Percentiles rank a stretch among this genome's conserved stretches.
phyloP scores from a whole-genome alignment of 2,888 invertebrate genomes.

The Cylindroiulus punctatus region DNA sequence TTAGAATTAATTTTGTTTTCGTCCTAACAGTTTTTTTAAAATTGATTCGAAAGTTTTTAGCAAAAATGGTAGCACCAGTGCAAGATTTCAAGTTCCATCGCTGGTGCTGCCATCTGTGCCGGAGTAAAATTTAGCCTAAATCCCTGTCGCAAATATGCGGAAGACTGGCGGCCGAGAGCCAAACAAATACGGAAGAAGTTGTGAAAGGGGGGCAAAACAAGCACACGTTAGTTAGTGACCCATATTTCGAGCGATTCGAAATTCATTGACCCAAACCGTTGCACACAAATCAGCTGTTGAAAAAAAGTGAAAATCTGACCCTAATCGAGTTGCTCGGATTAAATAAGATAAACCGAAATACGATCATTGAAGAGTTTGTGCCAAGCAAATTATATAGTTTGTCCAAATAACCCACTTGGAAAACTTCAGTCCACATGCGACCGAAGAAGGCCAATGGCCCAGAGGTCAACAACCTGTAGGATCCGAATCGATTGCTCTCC shows the following conservation, averaged over 20 bases:
- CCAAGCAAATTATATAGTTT: background rate
- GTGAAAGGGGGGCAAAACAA: background rate
- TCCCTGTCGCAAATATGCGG: too few species aligned
- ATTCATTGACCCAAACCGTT: background rate
- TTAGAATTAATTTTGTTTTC: too few species aligned
- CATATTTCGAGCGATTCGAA: background rate
- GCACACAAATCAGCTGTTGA: background rate
- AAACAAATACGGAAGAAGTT: slow-evolving; percentile 35
- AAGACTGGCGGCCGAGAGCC: background rate
- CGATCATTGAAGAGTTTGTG: background rate
- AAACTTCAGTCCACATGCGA: background rate
- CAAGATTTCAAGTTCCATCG: too few species aligned
- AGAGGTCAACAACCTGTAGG: background rate
- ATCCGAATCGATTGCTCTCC: background rate
- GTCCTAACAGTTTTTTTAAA: too few species aligned
- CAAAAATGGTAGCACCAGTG: too few species aligned
- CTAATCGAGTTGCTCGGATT: background rate
- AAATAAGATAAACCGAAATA: background rate
- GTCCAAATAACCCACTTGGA: background rate
- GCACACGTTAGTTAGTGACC: background rate
- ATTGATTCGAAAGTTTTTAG: too few species aligned
- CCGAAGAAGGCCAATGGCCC: background rate
- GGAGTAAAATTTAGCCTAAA: too few species aligned
- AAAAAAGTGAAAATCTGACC: slow-evolving; percentile 23
- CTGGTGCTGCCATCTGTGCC: too few species aligned